Conservation (phyloP, 2,888 invertebrate species). For the Morpho achilles region DNA sequence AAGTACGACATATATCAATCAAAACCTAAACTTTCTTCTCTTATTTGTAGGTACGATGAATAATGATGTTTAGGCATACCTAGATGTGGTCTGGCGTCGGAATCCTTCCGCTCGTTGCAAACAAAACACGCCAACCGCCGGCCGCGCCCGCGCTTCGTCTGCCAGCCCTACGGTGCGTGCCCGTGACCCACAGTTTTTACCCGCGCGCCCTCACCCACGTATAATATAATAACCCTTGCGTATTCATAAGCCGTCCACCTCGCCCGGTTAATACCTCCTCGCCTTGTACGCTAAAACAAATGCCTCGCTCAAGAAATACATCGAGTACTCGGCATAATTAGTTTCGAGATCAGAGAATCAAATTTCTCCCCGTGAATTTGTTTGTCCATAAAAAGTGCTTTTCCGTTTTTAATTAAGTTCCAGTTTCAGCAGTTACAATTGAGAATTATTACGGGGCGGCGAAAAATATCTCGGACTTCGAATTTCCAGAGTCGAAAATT, state of each 20-base stretch:
- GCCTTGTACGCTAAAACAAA: constrained; percentile 7
- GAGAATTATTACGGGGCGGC: constrained; percentile 35
- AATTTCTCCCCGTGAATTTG: constrained; percentile 11
- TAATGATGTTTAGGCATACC: constrained; percentile 3
- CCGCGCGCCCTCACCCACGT: constrained; percentile 56
- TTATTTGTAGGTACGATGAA: constrained; percentile 16
- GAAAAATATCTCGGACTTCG: constrained; percentile 45
- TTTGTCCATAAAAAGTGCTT: constrained; percentile 20
- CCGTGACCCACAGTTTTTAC: constrained; percentile 65
- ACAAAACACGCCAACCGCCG: constrained; percentile 58
- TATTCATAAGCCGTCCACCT: constrained; percentile 60
- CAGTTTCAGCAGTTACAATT: constrained; percentile 36
- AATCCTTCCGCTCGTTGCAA: constrained; percentile 32
- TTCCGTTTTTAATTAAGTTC: constrained; percentile 54
- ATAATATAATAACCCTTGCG: constrained; percentile 64
- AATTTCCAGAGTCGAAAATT: constrained; percentile 58
- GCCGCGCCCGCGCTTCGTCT: constrained; percentile 32
- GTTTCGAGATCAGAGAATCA: constrained; percentile 7
- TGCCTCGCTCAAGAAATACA: too few relatives aligned
- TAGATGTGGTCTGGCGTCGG: constrained; percentile 40
- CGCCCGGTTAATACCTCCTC: constrained; percentile 28
- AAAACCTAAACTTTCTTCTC: too few relatives aligned
- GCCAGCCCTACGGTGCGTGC: constrained; percentile 35
- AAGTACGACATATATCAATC: too few relatives aligned
- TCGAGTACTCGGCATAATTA: not conserved